These are phyloP conservation scores for Puffinus mauretanicus DNA, from an alignment of 2,113 vertebrate genomes.

Conservation along the genomic window DNA sequence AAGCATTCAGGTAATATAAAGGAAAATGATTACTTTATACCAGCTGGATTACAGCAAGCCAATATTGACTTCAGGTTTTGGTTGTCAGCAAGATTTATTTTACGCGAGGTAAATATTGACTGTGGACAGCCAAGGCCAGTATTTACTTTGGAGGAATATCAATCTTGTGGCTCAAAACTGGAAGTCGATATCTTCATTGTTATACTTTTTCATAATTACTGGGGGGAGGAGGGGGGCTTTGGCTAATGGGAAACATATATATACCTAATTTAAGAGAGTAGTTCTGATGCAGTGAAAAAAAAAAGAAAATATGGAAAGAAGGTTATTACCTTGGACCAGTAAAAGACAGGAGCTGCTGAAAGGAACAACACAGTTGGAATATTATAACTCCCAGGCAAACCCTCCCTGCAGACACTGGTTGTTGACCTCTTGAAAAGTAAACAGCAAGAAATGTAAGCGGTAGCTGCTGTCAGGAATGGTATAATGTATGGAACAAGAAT, in stretches of 20 bases:
- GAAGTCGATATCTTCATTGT: constrained; percentile 39
- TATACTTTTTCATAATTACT: constrained; percentile 7
- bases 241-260: background rate
- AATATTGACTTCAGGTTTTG: constrained; percentile 53
- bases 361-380: background rate
- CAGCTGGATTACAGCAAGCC: constrained; percentile 31
- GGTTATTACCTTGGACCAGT: background rate
- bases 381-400: background rate
- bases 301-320: background rate
- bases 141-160: constrained; percentile 56
- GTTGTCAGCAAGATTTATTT: constrained; percentile 61
- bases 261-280: background rate
- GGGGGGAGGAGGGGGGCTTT: background rate
- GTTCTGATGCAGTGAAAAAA: background rate
- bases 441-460: constrained; percentile 1
- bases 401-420: background rate
- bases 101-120: constrained; percentile 57
- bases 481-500: background rate
- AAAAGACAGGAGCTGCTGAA: background rate
- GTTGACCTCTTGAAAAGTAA: constrained; percentile 31
- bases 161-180: constrained; percentile 40
- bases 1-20: constrained; percentile 31
- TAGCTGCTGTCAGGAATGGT: background rate
- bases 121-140: constrained; percentile 18
- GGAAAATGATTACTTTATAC: constrained; percentile 43